Evolutionary conservation across 2,888 invertebrate species (phyloP).

Genomic region (Thereva nobilitata): DNA sequence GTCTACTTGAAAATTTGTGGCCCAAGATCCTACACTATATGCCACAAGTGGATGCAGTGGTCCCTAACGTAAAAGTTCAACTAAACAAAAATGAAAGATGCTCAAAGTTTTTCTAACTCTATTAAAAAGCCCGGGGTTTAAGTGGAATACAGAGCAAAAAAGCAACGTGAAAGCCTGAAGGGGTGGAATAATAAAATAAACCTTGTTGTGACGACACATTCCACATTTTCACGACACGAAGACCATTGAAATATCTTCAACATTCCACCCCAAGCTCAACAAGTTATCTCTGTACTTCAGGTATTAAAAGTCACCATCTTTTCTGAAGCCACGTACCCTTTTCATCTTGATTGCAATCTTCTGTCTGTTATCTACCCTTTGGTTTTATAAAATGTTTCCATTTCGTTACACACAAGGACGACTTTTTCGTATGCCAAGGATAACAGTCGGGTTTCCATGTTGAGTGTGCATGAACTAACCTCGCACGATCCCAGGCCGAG

Average conservation of each 20-base stretch:
- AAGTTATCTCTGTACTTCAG: slow-evolving; percentile 21
- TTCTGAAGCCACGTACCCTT: neutral
- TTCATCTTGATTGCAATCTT: slow-evolving; percentile 9
- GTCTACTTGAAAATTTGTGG: neutral
- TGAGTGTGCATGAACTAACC: no score
- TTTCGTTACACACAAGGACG: slow-evolving; percentile 8
- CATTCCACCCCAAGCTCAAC: slow-evolving; percentile 27
- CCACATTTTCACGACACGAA: neutral
- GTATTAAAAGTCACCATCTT: slow-evolving; percentile 21
- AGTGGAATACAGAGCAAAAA: neutral
- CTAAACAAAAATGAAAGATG: slow-evolving; percentile 30
- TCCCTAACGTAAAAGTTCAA: slow-evolving; percentile 1
- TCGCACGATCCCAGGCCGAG: no score
- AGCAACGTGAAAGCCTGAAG: neutral
- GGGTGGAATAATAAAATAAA: neutral
- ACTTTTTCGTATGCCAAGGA: neutral
- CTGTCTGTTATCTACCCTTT: slow-evolving; percentile 3
- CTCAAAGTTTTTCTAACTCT: slow-evolving; percentile 23
- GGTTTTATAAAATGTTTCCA: slow-evolving; percentile 15
- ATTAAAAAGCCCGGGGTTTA: slow-evolving; percentile 19
- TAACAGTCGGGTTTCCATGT: no score
- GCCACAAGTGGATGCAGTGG: slow-evolving; percentile 12
- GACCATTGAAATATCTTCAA: slow-evolving; percentile 15
- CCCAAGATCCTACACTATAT: neutral
- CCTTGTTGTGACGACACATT: slow-evolving; percentile 12